Base-by-base conservation (phyloP, 2,113 vertebrate genomes). In the Megaceryle maxima region DNA sequence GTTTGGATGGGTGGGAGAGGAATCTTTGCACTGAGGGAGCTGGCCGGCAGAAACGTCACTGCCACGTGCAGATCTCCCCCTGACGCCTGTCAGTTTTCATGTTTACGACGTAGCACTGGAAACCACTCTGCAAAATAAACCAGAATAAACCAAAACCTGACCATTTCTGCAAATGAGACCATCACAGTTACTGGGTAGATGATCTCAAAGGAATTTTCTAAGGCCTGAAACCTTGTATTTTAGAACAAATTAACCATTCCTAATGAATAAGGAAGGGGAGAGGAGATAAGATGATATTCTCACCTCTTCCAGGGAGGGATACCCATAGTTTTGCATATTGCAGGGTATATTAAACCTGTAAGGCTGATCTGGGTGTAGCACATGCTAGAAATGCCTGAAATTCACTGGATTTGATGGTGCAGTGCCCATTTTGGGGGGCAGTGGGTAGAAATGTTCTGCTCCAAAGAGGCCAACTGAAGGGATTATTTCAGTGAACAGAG, bases 21-120 rank as follows among this genome's bases (percentile, higher is more conserved):
- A n/a, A 5, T 3, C 12, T 25, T 31, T 1, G 9, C 3, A 1
- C 13, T 2, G n/a, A 35, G 57, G 28, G 33, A 53, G 46, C 43
- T 64, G 81, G 25, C 19, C 50, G 20, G 20, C 44, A 25, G 26
- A 22, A 48, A 62, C 33, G 28, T 59, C 3, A 3, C 25, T 19
- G 20, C 56, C 62, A 29, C 14, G 10, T 22, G 35, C 35, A 66
- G 29, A 75, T 73, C n/a, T 69, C 21, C 64, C 33, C 4, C 19
- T 16, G 57, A 26, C 26, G 76, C 83, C 59, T 18, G 63, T 7
- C 11, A 46, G 41, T 68, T 57, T 41, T 43, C 43, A 29, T 16
- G 29, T 78, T 85, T 69, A 24, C 31, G 18, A 1, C 1, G 4
- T 12, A 57, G 29, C 29, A 6, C 26, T 81, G 55, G 39, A 82